These are phyloP conservation scores for Rhincodon typus DNA, from an alignment of 2,797 vertebrate species.

Conservation along the genomic window DNA sequence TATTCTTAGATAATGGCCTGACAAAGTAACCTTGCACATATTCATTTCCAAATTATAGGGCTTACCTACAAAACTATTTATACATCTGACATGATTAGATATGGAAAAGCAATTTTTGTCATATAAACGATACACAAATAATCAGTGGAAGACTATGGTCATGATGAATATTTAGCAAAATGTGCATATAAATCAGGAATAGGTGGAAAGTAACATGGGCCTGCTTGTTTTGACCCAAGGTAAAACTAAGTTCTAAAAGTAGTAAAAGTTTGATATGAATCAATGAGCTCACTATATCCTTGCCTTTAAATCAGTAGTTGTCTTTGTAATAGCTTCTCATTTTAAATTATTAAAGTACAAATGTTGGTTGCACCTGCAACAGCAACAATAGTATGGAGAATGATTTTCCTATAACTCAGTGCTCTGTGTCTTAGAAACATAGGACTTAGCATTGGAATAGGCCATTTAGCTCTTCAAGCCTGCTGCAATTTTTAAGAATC, in stretches of 20 bases:
- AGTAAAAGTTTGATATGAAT: neutral
- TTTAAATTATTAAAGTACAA: constrained; percentile 5
- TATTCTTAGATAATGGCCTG: neutral
- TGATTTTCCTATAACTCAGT: neutral
- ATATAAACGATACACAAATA: neutral
- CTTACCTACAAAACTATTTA: neutral
- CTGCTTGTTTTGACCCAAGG: neutral
- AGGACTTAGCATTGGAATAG: too few relatives aligned
- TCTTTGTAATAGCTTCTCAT: neutral
- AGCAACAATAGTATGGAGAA: neutral
- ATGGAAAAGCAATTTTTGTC: neutral
- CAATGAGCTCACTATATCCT: neutral
- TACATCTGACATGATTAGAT: neutral
- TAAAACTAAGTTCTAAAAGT: neutral
- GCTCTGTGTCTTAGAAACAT: neutral
- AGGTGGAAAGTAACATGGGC: neutral
- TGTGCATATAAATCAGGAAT: neutral
- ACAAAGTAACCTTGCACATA: neutral
- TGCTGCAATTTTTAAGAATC: too few relatives aligned
- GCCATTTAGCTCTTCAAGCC: too few relatives aligned
- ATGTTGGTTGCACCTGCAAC: neutral
- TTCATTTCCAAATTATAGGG: neutral
- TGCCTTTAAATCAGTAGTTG: neutral
- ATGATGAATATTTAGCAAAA: neutral
- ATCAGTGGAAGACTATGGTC: neutral